A percentile compares a stretch with the other conserved stretches of the same genome.
Conservation (phyloP, 2,113 vertebrate species). For the Tachuris rubrigastra region DNA sequence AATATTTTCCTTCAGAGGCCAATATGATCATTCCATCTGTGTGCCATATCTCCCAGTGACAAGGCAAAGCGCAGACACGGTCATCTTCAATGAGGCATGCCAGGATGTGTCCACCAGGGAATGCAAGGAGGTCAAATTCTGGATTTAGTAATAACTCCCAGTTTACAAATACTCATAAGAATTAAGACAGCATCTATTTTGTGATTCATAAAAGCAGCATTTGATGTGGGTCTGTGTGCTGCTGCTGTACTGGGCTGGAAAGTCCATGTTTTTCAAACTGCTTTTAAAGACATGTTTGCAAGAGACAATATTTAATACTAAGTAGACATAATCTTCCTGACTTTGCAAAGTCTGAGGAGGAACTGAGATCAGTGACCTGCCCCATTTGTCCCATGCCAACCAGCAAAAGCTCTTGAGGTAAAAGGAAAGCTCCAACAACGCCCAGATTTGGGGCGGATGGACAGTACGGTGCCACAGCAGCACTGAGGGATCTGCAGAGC, state of each 20-base stretch:
- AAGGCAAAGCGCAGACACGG: neutral
- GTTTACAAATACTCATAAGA: neutral
- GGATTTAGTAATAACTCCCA: neutral
- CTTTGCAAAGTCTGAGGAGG: neutral
- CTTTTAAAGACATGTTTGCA: neutral
- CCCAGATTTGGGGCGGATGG: neutral
- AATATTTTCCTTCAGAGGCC: constrained; percentile 64
- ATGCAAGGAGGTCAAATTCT: neutral
- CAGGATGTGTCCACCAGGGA: neutral
- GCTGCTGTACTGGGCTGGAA: neutral
- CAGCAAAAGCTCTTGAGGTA: neutral
- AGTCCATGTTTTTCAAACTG: neutral
- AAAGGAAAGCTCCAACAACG: neutral
- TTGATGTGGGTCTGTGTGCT: neutral
- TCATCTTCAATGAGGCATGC: neutral
- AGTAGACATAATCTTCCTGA: neutral
- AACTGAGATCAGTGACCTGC: neutral
- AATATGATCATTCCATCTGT: constrained; percentile 28
- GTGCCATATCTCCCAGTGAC: constrained; percentile 13
- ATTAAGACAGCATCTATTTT: neutral
- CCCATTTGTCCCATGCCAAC: neutral
- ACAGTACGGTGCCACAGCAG: accelerated
- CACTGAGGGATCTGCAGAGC: neutral
- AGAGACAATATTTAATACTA: neutral
- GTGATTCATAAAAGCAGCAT: neutral